Conservation (phyloP, 2,888 invertebrate species). For the Iselma pallidipennis region DNA sequence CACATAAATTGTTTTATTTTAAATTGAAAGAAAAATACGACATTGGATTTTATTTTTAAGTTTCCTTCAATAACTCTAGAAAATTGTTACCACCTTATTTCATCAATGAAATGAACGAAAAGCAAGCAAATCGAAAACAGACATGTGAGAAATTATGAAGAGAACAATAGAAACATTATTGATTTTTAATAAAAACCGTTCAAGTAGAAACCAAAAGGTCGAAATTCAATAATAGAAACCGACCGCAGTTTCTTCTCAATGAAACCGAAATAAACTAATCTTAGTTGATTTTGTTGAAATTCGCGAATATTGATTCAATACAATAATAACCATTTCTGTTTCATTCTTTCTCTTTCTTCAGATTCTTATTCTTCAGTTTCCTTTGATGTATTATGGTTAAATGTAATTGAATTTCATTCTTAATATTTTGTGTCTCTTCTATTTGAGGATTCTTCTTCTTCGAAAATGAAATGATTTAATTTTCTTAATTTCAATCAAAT, state of each 20-base stretch:
- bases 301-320: neutral
- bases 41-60: too few relatives aligned
- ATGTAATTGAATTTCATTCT: neutral
- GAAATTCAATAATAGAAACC: slow-evolving; percentile 11
- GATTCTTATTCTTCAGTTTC: neutral
- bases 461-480: slow-evolving; percentile 26
- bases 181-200: slow-evolving; percentile 8
- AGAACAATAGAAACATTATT: slow-evolving; percentile 4
- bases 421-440: neutral
- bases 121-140: neutral
- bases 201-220: slow-evolving; percentile 2
- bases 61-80: too few relatives aligned
- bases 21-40: too few relatives aligned
- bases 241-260: slow-evolving; percentile 3
- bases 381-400: neutral
- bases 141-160: slow-evolving; percentile 4
- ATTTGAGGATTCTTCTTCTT: slow-evolving; percentile 1
- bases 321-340: neutral
- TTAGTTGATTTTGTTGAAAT: neutral
- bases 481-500: slow-evolving; percentile 36
- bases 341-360: neutral
- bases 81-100: too few relatives aligned
- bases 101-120: neutral
- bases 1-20: too few relatives aligned
- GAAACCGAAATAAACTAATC: neutral